Conservation (phyloP, 2,113 vertebrate genomes). For the Okapia johnstoni region DNA sequence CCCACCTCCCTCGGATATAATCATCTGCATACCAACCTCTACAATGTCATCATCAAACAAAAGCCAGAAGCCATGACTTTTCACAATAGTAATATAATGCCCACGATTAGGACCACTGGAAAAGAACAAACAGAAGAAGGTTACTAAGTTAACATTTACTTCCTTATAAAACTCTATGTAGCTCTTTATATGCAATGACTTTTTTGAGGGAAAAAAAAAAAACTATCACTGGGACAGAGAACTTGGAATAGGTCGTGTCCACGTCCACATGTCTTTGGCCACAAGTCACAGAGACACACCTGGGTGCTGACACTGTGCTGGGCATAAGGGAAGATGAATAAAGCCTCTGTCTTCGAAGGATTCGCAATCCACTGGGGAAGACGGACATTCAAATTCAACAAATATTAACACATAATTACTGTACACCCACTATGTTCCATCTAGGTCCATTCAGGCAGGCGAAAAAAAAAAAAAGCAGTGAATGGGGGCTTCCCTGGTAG, state of each 20-base stretch:
- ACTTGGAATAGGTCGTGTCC: neutral
- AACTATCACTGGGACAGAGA: neutral
- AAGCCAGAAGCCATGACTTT: constrained; percentile 98
- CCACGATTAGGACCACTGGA: constrained; percentile 95
- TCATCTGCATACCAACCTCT: constrained; percentile 86
- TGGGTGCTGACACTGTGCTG: accelerated
- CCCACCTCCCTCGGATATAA: accelerated
- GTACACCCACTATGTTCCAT: neutral
- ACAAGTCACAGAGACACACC: accelerated
- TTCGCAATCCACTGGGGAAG: neutral
- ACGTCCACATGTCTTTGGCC: accelerated
- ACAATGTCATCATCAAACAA: constrained; percentile 98
- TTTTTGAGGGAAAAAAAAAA: no score
- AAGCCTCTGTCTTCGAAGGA: neutral
- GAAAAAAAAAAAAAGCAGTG: neutral
- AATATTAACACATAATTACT: neutral
- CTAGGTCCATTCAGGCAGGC: neutral
- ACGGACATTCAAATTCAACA: neutral
- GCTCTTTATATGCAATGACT: neutral
- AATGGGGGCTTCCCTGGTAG: neutral
- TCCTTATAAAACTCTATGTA: neutral
- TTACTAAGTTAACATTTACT: neutral
- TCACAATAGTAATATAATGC: constrained; percentile 98
- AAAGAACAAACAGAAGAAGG: constrained; percentile 40
- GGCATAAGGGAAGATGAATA: accelerated